Evolutionary conservation across 1,140 invertebrate genomes (phyloP).

Genomic region (Drosophila sturtevanti): DNA sequence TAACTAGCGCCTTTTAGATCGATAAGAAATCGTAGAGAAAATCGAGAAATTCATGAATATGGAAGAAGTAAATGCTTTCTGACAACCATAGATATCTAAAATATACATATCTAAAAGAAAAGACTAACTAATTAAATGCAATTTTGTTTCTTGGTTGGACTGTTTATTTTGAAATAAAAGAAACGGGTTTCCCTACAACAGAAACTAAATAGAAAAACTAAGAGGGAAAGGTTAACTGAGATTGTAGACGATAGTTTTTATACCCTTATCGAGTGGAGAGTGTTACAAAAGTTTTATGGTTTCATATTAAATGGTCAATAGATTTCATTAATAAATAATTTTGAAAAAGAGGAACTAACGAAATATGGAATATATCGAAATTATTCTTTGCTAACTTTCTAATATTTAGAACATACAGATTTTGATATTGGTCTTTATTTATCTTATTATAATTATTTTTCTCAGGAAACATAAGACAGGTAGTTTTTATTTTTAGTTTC

Average conservation of each 20-base stretch:
- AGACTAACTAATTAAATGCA: conserved; percentile 63
- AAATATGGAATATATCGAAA: no score
- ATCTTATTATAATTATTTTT: no score
- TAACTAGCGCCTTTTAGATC: conserved; percentile 45
- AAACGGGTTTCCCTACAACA: conserved; percentile 51
- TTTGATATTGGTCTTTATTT: no score
- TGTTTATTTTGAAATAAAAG: conserved; percentile 21
- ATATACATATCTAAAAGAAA: not conserved
- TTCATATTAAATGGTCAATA: no score
- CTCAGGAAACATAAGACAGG: no score
- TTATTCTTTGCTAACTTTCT: no score
- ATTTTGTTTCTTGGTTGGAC: conserved; percentile 25
- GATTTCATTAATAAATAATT: no score
- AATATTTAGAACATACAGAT: no score
- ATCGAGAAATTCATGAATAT: conserved; percentile 58
- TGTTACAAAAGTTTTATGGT: no score
- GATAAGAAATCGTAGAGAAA: conserved; percentile 37
- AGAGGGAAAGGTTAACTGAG: not conserved
- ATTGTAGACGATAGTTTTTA: not conserved
- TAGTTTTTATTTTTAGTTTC: no score
- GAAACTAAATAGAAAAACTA: not conserved
- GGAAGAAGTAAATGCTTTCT: conserved; percentile 11
- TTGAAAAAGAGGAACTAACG: no score
- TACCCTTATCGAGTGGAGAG: not conserved
- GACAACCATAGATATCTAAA: conserved; percentile 41